Base-by-base conservation (phyloP, 2,888 invertebrate genomes). In the Geotrupes spiniger region DNA sequence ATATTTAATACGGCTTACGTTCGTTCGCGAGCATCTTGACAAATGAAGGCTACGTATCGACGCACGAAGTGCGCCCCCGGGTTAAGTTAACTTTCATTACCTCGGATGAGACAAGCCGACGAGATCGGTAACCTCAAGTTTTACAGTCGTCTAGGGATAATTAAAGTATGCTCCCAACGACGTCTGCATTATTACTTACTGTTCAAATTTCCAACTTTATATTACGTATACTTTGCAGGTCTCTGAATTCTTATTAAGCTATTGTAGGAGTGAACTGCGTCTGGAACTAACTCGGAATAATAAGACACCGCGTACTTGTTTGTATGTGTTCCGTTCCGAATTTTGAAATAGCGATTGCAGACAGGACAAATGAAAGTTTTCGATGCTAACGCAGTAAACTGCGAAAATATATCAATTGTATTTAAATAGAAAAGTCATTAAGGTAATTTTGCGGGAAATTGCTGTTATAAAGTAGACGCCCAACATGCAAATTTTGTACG, bases 71-170 rank as follows among this genome's bases (percentile, higher is more conserved):
- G 27, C 15, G n/a, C 40, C 40, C 25, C 9, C 40, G 17, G 40
- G 40, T 12, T 40, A 40, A 25, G 25, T 40, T 40, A 14, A 40
- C 26, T 40, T 40, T 40, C 40, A 40, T 40, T 40, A 40, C 40
- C 40, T 15, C 14, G 26, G 27, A 40, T 27, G 25, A 40, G 40
- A 26, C 40, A 27, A 11, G 40, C 40, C 27, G 27, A 40, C 40
- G 14, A 40, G 27, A 40, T 40, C 40, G 26, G 39, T 26, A 26
- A 39, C 21, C 25, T 25, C 39, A 17, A 25, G 27, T 40, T 40
- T 27, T 40, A 26, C 26, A 17, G 40, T 40, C 27, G 26, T 27
- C 26, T 11, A 11, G 40, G 40, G 26, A 40, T 26, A 27, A 40
- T 40, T 40, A 40, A 40, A 27, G 10, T 25, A 25, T 12, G 31